Conservation (phyloP, 2,113 vertebrate species). For the Neoarius graeffei region DNA sequence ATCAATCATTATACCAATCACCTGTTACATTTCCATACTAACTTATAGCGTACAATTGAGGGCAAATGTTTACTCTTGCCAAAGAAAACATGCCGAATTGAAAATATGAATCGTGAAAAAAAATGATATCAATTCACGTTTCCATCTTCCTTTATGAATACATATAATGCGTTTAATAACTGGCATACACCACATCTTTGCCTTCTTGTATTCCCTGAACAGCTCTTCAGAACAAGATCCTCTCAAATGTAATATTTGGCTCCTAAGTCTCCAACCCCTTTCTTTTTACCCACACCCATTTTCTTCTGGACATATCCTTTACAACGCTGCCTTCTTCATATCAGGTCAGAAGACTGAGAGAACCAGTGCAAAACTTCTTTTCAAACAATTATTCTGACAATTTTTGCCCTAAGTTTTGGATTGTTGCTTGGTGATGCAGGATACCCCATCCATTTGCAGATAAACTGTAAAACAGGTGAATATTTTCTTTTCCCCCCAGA, state of each 20-base stretch:
- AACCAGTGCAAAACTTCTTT: not conserved
- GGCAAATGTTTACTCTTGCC: not conserved
- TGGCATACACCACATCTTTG: not conserved
- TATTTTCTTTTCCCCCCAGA: not conserved
- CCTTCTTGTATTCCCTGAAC: not conserved
- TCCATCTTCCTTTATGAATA: not conserved
- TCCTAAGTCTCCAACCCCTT: too few relatives aligned
- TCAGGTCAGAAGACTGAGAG: not conserved
- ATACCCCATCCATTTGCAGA: not conserved
- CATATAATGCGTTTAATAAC: not conserved
- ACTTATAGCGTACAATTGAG: not conserved
- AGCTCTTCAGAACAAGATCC: not conserved
- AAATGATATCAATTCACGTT: not conserved
- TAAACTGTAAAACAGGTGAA: not conserved
- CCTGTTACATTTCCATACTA: not conserved
- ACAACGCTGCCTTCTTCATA: not conserved
- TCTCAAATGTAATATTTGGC: not conserved
- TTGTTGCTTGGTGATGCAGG: not conserved
- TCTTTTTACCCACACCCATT: not conserved
- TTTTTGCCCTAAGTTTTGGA: not conserved
- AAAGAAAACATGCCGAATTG: not conserved
- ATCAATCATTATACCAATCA: not conserved
- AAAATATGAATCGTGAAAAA: not conserved
- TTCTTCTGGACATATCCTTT: not conserved
- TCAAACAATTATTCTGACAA: not conserved